Conservation (phyloP, 2,888 invertebrate genomes). For the Acanthococcus lagerstroemiae region DNA sequence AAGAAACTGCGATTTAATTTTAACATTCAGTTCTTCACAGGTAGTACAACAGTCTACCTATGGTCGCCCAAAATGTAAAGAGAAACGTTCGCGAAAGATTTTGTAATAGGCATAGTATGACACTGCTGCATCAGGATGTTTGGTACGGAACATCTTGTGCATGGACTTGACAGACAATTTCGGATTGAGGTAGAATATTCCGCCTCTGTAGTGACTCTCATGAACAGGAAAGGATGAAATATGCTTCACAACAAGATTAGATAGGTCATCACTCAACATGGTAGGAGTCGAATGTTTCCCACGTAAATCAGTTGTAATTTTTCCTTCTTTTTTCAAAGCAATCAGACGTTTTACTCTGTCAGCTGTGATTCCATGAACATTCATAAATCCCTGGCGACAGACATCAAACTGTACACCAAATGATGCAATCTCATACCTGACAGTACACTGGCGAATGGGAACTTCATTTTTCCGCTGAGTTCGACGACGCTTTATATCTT, state of each 20-base stretch:
- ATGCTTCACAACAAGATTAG: constrained; percentile 9
- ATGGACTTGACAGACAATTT: constrained; percentile 12
- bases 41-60: constrained; percentile 30
- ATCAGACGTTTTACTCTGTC: no score
- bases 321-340: neutral
- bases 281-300: constrained; percentile 12
- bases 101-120: constrained; percentile 30
- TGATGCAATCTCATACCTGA: no score
- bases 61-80: constrained; percentile 31
- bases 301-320: constrained; percentile 12
- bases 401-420: no score
- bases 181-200: neutral
- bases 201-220: constrained; percentile 10
- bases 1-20: neutral
- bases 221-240: constrained; percentile 24
- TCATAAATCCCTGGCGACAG: no score
- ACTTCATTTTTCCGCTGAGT: no score
- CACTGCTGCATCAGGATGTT: constrained; percentile 16
- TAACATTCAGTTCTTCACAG: constrained; percentile 27
- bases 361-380: no score
- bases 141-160: constrained; percentile 19
- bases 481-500: neutral
- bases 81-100: constrained; percentile 31
- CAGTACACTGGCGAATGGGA: no score
- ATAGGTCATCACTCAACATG: neutral